These are phyloP conservation scores for Sturmia bella DNA, from an alignment of 2,888 invertebrate species.

Conservation along the genomic window DNA sequence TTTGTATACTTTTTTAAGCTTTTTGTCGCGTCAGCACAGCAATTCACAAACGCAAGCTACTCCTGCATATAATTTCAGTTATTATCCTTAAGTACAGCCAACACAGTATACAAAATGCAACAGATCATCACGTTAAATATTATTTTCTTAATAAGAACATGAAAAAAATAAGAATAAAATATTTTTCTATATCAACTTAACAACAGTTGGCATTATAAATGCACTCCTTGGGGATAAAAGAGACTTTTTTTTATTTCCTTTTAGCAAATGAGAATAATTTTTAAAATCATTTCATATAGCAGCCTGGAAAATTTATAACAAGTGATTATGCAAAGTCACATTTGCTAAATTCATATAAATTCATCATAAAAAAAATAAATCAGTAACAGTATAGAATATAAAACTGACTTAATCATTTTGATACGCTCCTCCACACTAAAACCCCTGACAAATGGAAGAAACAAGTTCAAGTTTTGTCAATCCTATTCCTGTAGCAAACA, in stretches of 20 bases:
- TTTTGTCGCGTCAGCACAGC: slow-evolving; percentile 74
- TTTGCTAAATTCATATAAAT: slow-evolving; percentile 69
- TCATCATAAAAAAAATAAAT: slow-evolving; percentile 38
- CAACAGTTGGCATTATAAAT: slow-evolving; percentile 48
- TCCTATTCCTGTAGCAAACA: background rate
- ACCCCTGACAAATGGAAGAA: too few relatives aligned
- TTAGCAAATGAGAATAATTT: slow-evolving; percentile 57
- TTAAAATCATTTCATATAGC: slow-evolving; percentile 43
- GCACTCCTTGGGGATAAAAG: slow-evolving; percentile 46
- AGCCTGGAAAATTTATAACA: slow-evolving; percentile 70
- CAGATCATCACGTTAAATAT: slow-evolving; percentile 68
- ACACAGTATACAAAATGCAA: slow-evolving; percentile 25
- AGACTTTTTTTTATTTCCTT: slow-evolving; percentile 5
- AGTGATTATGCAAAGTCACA: slow-evolving; percentile 74
- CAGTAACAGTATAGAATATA: slow-evolving; percentile 42
- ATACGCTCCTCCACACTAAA: background rate
- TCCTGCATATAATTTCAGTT: slow-evolving; percentile 65
- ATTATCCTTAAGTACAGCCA: slow-evolving; percentile 66
- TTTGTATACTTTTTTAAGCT: slow-evolving; percentile 55
- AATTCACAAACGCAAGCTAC: slow-evolving; percentile 77
- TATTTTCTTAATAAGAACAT: slow-evolving; percentile 51
- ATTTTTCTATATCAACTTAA: slow-evolving; percentile 39
- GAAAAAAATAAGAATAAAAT: slow-evolving; percentile 22
- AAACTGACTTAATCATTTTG: slow-evolving; percentile 41
- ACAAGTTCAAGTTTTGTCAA: background rate